Conservation (phyloP, 1,140 invertebrate species). For the Scaptomyza montana region DNA sequence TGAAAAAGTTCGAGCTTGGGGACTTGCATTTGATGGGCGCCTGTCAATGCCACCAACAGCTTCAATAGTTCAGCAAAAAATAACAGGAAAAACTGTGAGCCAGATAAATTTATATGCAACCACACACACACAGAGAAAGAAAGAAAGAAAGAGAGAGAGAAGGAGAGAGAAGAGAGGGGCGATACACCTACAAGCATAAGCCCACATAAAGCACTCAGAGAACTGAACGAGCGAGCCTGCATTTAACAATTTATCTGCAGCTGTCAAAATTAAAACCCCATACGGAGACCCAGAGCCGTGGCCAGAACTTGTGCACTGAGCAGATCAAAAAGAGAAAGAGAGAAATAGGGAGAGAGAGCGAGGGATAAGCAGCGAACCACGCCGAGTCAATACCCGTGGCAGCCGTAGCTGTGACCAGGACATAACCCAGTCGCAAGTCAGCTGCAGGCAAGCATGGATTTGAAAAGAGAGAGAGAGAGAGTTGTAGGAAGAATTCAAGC, state of each 20-base stretch:
- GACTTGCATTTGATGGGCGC: conserved; percentile 72
- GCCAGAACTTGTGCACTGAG: conserved; percentile 33
- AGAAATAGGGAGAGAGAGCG: background rate
- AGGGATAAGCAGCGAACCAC: conserved; percentile 65
- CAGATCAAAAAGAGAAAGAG: background rate
- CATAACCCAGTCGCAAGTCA: conserved; percentile 74
- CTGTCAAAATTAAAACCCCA: conserved; percentile 83
- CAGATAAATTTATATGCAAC: conserved; percentile 78
- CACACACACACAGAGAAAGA: conserved; percentile 17
- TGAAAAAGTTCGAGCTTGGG: conserved; percentile 14
- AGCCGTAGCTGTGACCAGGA: conserved; percentile 61
- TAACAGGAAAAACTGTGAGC: conserved; percentile 2
- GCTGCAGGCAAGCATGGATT: conserved; percentile 76
- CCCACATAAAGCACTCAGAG: conserved; percentile 78
- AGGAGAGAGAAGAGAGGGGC: background rate
- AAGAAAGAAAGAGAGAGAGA: background rate
- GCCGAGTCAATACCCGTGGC: conserved; percentile 79
- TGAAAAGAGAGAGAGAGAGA: conserved; percentile 45
- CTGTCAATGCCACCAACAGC: conserved; percentile 76
- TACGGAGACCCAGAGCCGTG: conserved; percentile 59
- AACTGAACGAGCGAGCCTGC: conserved; percentile 74
- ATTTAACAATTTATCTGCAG: conserved; percentile 83
- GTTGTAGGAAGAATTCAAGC: conserved; percentile 8
- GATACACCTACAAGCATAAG: conserved; percentile 70
- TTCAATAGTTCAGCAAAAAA: conserved; percentile 67